Conservation (phyloP, 1,140 invertebrate genomes). For the Drosophila repletoides region DNA sequence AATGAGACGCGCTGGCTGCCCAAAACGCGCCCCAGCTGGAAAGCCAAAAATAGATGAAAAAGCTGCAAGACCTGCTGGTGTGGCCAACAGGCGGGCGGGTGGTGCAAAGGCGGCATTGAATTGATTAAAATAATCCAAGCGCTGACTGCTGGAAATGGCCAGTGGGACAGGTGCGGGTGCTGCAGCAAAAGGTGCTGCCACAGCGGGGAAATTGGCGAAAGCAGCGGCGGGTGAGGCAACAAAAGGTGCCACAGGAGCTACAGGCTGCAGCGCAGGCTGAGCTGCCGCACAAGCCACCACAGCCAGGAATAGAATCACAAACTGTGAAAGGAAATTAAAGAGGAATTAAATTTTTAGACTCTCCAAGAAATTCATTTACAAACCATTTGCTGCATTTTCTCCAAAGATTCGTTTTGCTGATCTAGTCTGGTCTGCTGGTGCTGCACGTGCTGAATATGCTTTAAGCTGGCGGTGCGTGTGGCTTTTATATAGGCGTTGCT, state of each 20-base stretch:
- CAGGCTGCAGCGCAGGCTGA: constrained; percentile 9
- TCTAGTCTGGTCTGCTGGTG: background rate
- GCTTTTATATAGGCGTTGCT: constrained; percentile 54
- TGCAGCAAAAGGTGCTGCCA: constrained; percentile 8
- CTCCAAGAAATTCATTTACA: background rate
- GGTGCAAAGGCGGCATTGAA: constrained; percentile 58
- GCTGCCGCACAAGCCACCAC: constrained; percentile 30
- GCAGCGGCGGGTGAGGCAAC: background rate
- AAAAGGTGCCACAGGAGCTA: background rate
- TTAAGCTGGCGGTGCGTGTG: background rate
- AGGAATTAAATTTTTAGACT: too few species aligned
- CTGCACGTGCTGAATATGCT: constrained; percentile 29
- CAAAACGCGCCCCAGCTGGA: constrained; percentile 19
- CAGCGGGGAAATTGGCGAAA: constrained; percentile 11
- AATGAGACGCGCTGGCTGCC: constrained; percentile 35
- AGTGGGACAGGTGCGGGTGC: constrained; percentile 23
- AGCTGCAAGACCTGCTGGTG: constrained; percentile 25
- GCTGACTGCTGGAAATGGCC: constrained; percentile 60
- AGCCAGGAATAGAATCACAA: constrained; percentile 20
- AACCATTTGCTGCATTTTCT: constrained; percentile 49
- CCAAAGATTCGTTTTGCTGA: background rate
- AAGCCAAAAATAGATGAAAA: constrained; percentile 9
- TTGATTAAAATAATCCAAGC: constrained; percentile 65
- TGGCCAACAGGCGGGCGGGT: constrained; percentile 44
- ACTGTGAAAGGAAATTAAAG: constrained; percentile 1